These are phyloP conservation scores for Gorsachius goisagi DNA, from an alignment of 2,113 vertebrate genomes.

Conservation along the genomic window DNA sequence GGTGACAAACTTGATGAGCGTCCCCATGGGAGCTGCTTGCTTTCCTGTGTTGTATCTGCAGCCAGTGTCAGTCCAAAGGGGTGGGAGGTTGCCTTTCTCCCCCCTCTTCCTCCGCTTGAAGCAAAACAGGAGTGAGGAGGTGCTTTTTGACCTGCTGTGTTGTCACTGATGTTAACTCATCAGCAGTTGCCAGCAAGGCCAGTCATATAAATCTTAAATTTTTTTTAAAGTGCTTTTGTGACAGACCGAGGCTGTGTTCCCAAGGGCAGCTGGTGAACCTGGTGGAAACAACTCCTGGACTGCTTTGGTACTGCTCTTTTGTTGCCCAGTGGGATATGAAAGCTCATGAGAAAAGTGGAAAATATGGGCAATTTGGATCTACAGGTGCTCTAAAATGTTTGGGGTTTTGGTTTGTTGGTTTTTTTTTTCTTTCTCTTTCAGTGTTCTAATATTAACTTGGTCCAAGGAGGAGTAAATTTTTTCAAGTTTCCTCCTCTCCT, in stretches of 20 bases:
- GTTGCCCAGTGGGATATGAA: background rate
- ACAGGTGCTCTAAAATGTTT: background rate
- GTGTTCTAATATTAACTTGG: background rate
- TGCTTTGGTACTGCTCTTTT: background rate
- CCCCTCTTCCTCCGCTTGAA: background rate
- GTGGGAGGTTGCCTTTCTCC: rapidly evolving
- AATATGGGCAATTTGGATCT: background rate
- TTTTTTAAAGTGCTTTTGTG: background rate
- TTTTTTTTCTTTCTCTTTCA: too few species aligned
- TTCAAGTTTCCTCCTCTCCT: background rate
- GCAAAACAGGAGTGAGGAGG: background rate
- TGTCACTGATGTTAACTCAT: background rate
- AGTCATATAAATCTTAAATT: background rate
- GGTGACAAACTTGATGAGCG: background rate
- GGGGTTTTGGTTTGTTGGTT: too few species aligned
- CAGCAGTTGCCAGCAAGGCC: background rate
- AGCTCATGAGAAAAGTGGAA: background rate
- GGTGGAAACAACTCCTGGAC: background rate
- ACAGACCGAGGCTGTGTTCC: background rate
- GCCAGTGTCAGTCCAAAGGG: background rate
- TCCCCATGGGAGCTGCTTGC: background rate
- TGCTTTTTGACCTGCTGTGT: rapidly evolving
- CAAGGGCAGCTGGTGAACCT: background rate
- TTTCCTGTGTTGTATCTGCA: background rate
- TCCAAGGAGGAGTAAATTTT: background rate